Evolutionary conservation across 1,140 invertebrate genomes (phyloP).

Genomic region (Trinorchestia longiramus): DNA sequence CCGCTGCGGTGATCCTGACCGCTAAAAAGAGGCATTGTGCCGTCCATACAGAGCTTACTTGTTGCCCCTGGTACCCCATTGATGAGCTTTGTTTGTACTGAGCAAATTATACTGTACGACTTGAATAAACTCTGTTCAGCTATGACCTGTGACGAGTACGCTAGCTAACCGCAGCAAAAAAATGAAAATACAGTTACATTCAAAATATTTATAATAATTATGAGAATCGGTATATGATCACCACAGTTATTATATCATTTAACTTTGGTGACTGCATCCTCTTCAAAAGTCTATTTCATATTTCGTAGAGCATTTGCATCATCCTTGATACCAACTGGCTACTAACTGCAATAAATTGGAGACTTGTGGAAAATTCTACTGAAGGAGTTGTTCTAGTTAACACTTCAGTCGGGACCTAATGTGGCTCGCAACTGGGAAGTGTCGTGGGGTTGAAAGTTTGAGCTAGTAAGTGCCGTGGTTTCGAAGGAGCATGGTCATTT

Average conservation of each 20-base stretch:
- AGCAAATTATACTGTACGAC: neutral
- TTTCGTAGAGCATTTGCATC: too few species aligned
- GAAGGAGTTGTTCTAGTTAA: too few species aligned
- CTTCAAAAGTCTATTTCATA: too few species aligned
- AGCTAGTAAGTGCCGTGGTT: too few species aligned
- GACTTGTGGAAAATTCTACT: too few species aligned
- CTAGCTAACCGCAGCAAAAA: neutral
- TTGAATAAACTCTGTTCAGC: neutral
- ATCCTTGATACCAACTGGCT: too few species aligned
- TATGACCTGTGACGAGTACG: neutral
- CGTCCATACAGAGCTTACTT: slow-evolving; percentile 13
- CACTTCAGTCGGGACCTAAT: too few species aligned
- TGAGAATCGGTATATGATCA: neutral
- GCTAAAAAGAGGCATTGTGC: neutral
- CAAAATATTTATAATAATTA: neutral
- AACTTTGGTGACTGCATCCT: too few species aligned
- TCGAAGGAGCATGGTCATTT: too few species aligned
- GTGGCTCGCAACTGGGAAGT: too few species aligned
- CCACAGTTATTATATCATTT: neutral
- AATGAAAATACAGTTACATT: neutral
- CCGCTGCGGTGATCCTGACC: neutral
- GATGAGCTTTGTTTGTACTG: neutral
- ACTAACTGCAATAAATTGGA: too few species aligned
- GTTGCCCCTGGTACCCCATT: neutral
- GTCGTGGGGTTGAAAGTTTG: too few species aligned